Percentiles rank a stretch among this genome's conserved stretches.
Evolutionary conservation across 2,113 vertebrate species (phyloP).

Genomic region (Eubucco bourcierii): DNA sequence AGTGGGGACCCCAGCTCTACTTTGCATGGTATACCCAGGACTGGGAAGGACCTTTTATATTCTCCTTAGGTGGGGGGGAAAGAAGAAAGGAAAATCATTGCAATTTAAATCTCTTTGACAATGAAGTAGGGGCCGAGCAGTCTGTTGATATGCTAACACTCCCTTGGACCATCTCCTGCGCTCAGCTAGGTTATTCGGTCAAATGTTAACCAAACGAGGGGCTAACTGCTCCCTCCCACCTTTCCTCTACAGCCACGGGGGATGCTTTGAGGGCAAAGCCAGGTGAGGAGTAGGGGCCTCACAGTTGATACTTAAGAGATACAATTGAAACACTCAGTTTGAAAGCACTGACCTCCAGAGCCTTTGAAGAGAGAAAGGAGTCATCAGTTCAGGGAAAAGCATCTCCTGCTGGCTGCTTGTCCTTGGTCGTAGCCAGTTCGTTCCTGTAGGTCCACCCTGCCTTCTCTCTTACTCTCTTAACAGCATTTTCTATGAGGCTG

Average conservation of each 20-base stretch:
- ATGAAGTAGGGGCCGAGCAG: neutral
- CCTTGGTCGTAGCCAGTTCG: neutral
- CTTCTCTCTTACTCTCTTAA: neutral
- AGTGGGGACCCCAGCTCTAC: neutral
- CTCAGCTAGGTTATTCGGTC: neutral
- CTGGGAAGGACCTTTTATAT: neutral
- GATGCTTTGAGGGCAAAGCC: neutral
- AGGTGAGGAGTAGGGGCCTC: no score
- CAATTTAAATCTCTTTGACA: neutral
- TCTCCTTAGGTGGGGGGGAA: neutral
- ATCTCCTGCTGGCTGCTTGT: neutral
- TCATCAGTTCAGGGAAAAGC: neutral
- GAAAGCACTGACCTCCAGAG: neutral
- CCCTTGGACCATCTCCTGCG: neutral
- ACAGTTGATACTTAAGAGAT: neutral
- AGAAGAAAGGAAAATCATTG: neutral
- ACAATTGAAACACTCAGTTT: neutral
- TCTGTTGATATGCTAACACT: neutral
- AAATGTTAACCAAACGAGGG: neutral
- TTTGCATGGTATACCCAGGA: neutral
- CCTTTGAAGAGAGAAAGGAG: neutral
- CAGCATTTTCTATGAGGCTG: neutral
- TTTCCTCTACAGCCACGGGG: neutral
- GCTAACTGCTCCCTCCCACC: neutral
- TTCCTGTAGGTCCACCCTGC: neutral